Percentiles rank a stretch among this genome's conserved stretches.
Evolutionary conservation across 2,113 vertebrate genomes (phyloP).

Genomic region (Trogon melanurus): DNA sequence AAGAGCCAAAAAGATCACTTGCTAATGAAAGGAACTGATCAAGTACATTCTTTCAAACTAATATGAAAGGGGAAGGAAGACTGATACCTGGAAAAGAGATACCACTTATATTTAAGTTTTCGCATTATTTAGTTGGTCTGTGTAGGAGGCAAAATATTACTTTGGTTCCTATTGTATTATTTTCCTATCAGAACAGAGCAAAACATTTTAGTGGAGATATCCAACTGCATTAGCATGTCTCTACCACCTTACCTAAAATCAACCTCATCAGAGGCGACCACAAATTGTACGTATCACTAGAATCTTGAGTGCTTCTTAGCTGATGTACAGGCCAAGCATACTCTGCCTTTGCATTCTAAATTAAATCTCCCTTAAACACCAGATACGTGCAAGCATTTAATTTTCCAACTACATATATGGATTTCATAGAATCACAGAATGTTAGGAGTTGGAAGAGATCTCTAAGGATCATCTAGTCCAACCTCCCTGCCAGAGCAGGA

Average conservation of each 20-base stretch:
- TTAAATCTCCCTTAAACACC: not conserved
- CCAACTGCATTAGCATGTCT: not conserved
- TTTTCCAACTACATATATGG: not conserved
- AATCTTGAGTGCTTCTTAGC: not conserved
- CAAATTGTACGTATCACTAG: not conserved
- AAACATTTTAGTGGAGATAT: not conserved
- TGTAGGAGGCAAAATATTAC: not conserved
- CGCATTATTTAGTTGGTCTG: not conserved
- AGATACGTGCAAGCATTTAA: not conserved
- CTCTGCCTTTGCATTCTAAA: not conserved
- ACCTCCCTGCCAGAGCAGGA: too few species aligned
- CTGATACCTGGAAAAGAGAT: not conserved
- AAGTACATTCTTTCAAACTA: not conserved
- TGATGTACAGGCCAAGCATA: not conserved
- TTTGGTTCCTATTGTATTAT: not conserved
- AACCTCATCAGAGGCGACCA: accelerated
- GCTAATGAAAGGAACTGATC: not conserved
- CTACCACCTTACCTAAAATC: not conserved
- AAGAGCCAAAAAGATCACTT: not conserved
- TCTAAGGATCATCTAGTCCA: too few species aligned
- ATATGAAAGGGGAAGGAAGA: not conserved
- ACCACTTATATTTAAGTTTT: not conserved
- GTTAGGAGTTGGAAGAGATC: too few species aligned
- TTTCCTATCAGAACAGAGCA: not conserved
- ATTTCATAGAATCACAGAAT: not conserved